phyloP scores from a whole-genome alignment of 2,888 invertebrate genomes.

The Pristionchus fissidentatus region DNA sequence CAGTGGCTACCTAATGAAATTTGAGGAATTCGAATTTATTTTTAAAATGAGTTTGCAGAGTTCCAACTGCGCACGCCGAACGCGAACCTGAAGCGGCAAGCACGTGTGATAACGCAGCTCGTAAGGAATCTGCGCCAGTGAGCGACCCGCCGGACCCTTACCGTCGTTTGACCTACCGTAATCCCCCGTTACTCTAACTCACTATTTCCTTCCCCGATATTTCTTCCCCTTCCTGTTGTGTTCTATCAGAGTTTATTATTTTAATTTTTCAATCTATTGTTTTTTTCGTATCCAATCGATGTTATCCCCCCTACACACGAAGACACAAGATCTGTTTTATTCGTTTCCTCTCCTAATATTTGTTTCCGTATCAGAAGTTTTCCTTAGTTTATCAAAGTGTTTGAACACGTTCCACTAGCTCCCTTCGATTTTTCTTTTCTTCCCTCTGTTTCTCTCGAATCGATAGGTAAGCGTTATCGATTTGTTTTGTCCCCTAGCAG shows the following conservation, averaged over 20 bases:
- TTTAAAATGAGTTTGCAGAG: constrained; percentile 45
- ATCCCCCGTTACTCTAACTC: not conserved
- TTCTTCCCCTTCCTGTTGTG: not conserved
- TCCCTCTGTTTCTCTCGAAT: not conserved
- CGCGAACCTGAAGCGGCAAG: constrained; percentile 49
- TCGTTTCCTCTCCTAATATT: not conserved
- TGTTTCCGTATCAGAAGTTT: not conserved
- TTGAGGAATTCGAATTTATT: too few relatives aligned
- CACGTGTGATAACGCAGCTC: constrained; percentile 50
- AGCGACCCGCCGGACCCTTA: not conserved
- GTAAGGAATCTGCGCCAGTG: constrained; percentile 39
- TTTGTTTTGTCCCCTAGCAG: too few relatives aligned
- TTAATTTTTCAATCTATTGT: not conserved
- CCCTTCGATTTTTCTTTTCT: not conserved
- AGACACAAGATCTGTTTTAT: constrained; percentile 8
- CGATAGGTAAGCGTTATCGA: constrained; percentile 7
- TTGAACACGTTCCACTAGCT: too few relatives aligned
- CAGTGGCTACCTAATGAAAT: not conserved
- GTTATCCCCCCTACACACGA: not conserved
- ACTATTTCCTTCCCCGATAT: not conserved
- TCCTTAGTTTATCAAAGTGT: too few relatives aligned
- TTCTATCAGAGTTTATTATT: constrained; percentile 27
- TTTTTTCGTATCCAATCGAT: not conserved
- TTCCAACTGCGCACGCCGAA: constrained; percentile 47
- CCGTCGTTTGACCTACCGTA: not conserved